Evolutionary conservation across 2,113 vertebrate species (phyloP).

Genomic region (Phoenicopterus ruber): DNA sequence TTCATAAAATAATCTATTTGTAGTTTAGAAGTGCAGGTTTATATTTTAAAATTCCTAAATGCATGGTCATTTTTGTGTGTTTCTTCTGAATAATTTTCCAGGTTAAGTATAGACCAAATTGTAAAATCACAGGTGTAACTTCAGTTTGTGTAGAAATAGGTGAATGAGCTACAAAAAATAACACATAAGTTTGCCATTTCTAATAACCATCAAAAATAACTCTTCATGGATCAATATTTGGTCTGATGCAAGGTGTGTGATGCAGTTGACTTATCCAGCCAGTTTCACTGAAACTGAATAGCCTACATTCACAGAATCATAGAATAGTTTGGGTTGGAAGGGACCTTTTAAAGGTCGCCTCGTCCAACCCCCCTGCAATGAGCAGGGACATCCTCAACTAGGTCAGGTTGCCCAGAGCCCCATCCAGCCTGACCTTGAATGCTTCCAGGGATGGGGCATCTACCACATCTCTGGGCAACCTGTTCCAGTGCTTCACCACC

Average conservation of each 20-base stretch:
- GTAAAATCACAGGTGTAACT: not conserved
- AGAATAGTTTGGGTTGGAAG: no score
- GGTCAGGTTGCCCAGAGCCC: no score
- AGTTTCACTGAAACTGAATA: not conserved
- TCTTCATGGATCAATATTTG: constrained; percentile 26
- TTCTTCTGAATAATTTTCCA: not conserved
- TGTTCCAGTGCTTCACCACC: no score
- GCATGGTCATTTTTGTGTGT: not conserved
- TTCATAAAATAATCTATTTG: not conserved
- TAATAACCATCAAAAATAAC: constrained; percentile 28
- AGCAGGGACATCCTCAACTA: no score
- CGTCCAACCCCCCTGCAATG: no score
- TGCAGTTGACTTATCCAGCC: constrained; percentile 12
- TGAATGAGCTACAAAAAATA: not conserved
- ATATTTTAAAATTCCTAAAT: not conserved
- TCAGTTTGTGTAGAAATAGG: not conserved
- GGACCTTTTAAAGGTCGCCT: no score
- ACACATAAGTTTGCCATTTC: constrained; percentile 3
- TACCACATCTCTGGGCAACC: no score
- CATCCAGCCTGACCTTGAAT: no score
- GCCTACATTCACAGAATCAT: not conserved
- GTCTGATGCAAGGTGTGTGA: constrained; percentile 13
- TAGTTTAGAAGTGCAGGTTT: not conserved
- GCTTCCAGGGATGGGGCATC: no score
- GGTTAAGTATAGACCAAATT: not conserved